Evolutionary conservation across 2,888 invertebrate species (phyloP).

Genomic region (Orgyia antiqua): DNA sequence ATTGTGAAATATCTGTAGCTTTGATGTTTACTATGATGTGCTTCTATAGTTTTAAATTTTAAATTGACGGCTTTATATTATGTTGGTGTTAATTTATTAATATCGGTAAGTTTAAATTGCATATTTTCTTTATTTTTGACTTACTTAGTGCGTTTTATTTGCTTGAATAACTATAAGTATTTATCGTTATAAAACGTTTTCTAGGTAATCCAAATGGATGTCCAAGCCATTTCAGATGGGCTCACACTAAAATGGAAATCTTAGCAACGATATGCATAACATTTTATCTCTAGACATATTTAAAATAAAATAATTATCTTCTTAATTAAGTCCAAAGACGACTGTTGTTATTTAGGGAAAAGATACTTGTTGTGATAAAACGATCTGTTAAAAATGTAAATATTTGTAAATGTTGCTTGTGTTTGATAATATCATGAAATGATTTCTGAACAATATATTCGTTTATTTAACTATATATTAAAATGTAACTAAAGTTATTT

Average conservation of each 20-base stretch:
- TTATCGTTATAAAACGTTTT: conserved; percentile 65
- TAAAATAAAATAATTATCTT: conserved; percentile 31
- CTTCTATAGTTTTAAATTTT: conserved; percentile 22
- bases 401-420: conserved; percentile 47
- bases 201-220: conserved; percentile 77
- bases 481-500: no score
- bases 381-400: conserved; percentile 55
- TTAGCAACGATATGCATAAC: conserved; percentile 49
- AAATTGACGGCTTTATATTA: conserved; percentile 47
- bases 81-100: conserved; percentile 65
- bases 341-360: conserved; percentile 65
- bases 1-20: conserved; percentile 24
- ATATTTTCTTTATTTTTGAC: conserved; percentile 23
- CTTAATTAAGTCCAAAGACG: conserved; percentile 58
- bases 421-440: conserved; percentile 47
- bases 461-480: conserved; percentile 23
- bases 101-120: conserved; percentile 58
- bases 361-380: conserved; percentile 61
- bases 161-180: conserved; percentile 36
- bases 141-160: conserved; percentile 22
- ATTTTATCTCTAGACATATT: conserved; percentile 33
- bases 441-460: conserved; percentile 32
- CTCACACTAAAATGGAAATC: conserved; percentile 58
- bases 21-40: conserved; percentile 22
- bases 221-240: conserved; percentile 65